Evolutionary conservation across 2,113 vertebrate species (phyloP).

Genomic region (Atlantisia rogersi): DNA sequence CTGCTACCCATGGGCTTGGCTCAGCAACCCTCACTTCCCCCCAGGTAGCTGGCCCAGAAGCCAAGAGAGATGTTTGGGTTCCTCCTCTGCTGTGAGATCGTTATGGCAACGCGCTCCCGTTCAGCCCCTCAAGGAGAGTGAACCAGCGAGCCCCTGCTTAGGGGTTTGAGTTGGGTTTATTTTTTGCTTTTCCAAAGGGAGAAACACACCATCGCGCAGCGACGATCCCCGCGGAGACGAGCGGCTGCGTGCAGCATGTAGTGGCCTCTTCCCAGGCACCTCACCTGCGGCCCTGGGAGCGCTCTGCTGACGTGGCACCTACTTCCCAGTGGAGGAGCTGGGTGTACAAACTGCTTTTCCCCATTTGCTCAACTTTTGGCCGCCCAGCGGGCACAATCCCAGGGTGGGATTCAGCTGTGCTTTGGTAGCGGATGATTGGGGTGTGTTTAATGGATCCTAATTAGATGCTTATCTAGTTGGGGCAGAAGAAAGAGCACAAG

Average conservation of each 20-base stretch:
- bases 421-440: fast-evolving
- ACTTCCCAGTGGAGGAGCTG: background rate
- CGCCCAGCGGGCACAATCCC: fast-evolving
- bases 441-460: background rate
- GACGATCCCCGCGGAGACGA: background rate
- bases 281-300: background rate
- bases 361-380: background rate
- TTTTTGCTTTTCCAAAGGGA: background rate
- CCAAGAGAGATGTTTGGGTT: background rate
- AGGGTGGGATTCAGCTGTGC: background rate
- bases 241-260: fast-evolving
- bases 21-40: background rate
- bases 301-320: background rate
- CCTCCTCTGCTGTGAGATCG: background rate
- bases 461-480: background rate
- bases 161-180: background rate
- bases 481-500: background rate
- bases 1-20: background rate
- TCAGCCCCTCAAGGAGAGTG: background rate
- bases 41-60: background rate
- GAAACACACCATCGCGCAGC: background rate
- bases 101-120: background rate
- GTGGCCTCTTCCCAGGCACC: background rate
- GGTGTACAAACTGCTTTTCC: background rate
- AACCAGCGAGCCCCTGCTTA: background rate